Conservation (phyloP, 2,113 vertebrate genomes). For the Hemicordylus capensis region DNA sequence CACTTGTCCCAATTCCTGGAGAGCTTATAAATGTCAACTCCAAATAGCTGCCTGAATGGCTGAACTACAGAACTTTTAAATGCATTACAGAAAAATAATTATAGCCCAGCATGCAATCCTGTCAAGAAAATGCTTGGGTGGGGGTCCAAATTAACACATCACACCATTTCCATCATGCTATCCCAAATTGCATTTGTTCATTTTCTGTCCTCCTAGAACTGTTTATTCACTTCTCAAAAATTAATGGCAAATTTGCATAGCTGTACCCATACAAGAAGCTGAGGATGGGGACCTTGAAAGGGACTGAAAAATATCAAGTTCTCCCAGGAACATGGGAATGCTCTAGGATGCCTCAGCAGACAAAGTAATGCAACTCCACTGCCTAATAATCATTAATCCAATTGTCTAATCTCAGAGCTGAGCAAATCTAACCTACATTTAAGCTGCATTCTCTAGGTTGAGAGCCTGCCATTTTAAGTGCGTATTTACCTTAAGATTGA, state of each 20-base stretch:
- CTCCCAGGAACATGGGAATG: no score
- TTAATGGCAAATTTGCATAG: background rate
- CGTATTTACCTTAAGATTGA: background rate
- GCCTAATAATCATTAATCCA: rapidly evolving
- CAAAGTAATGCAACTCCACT: background rate
- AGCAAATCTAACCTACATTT: background rate
- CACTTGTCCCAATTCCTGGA: background rate
- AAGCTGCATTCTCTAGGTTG: rapidly evolving
- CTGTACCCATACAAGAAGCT: background rate
- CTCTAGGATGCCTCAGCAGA: background rate
- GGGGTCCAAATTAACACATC: no score
- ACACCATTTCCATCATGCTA: background rate
- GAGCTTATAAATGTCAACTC: background rate
- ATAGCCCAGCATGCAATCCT: background rate
- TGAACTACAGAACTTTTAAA: background rate
- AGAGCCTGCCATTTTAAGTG: background rate
- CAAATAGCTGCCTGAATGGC: background rate
- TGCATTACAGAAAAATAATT: background rate
- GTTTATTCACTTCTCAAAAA: background rate
- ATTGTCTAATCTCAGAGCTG: background rate
- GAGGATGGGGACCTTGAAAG: no score
- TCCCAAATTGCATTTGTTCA: background rate
- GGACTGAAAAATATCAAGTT: background rate
- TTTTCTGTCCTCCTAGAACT: background rate
- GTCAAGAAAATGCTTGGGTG: background rate